Base-by-base conservation (phyloP, 2,888 invertebrate genomes). In the Bugulina stolonifera region DNA sequence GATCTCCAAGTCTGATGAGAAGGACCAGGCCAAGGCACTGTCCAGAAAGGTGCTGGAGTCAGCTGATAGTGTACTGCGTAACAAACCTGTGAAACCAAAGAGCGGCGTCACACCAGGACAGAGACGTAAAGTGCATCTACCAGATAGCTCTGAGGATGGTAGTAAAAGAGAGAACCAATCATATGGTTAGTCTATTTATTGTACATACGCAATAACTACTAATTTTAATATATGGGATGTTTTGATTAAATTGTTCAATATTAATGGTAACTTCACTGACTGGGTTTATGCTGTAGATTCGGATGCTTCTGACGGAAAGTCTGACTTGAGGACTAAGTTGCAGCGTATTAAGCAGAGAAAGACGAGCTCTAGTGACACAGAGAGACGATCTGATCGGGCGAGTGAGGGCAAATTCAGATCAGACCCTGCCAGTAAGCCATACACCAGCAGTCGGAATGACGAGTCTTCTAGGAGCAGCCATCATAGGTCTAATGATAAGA, bases 261-360 rank as follows among this genome's bases (percentile, higher is more conserved):
- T n/a, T n/a, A n/a, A n/a, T n/a, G n/a, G n/a, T n/a, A n/a, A n/a
- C n/a, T n/a, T n/a, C n/a, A n/a, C n/a, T n/a, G n/a, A n/a, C n/a
- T n/a, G n/a, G 43, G 43, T 43, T 43, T 43, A 18, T 34, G 14
- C 32, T 64, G 5, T 34, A 64, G 64, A 64, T 22, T 64, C 57
- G 5, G 57, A 57, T n/a, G 57, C 57, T 10, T 57, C 64, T 18
- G 64, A 64, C 32, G 64, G 64, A 14, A 64, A 64, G n/a, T 64
- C 64, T 14, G 64, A 64, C 32, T n/a, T 64, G 2, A 27, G 64
- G 3, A 32, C 25, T 5, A 64, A 64, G 32, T 10, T 64, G 25
- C 5, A 32, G 32, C 64, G 64, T 14, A 29, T 64, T 25, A 64
- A 64, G n/a, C 10, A 64, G 5, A 27, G 64, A 32, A 64, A 64